Evolutionary conservation across 1,140 invertebrate genomes (phyloP).

Genomic region (Epicauta chinensis): DNA sequence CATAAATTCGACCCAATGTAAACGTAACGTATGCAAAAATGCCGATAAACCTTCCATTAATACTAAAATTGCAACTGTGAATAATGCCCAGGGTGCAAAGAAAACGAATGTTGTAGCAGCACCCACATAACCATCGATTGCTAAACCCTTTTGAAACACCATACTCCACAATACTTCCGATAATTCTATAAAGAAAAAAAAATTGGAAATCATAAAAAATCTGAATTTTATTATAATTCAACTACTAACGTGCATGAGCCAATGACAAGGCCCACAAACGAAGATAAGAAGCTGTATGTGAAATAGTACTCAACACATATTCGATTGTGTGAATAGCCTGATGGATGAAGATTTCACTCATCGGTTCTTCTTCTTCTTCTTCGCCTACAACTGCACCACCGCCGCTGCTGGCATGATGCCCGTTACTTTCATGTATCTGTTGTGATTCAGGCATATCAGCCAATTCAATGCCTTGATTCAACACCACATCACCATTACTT

Average conservation of each 20-base stretch:
- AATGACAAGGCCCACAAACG: slow-evolving; percentile 93
- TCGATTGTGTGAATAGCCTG: slow-evolving; percentile 96
- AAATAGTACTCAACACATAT: slow-evolving; percentile 92
- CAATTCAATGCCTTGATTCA: too few species aligned
- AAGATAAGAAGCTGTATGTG: slow-evolving; percentile 93
- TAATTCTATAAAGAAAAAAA: slow-evolving; percentile 58
- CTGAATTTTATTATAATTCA: neutral
- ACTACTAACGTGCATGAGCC: slow-evolving; percentile 79
- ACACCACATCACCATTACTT: too few species aligned
- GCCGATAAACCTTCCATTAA: slow-evolving; percentile 90
- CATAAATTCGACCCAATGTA: slow-evolving; percentile 95
- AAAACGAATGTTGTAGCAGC: slow-evolving; percentile 63
- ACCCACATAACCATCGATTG: slow-evolving; percentile 53
- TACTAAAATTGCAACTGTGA: slow-evolving; percentile 83
- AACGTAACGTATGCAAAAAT: slow-evolving; percentile 76
- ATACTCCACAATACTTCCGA: slow-evolving; percentile 90
- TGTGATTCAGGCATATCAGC: slow-evolving; percentile 18
- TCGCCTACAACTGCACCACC: too few species aligned
- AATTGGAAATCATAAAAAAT: neutral
- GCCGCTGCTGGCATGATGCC: slow-evolving; percentile 31
- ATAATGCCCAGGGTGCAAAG: slow-evolving; percentile 79
- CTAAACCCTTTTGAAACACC: slow-evolving; percentile 64
- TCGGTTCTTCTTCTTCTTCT: slow-evolving; percentile 60
- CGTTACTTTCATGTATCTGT: slow-evolving; percentile 1
- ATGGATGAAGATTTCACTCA: slow-evolving; percentile 86